These are phyloP conservation scores for Microctenopoma stevenorrisi DNA, from an alignment of 2,797 vertebrate species.

Conservation along the genomic window DNA sequence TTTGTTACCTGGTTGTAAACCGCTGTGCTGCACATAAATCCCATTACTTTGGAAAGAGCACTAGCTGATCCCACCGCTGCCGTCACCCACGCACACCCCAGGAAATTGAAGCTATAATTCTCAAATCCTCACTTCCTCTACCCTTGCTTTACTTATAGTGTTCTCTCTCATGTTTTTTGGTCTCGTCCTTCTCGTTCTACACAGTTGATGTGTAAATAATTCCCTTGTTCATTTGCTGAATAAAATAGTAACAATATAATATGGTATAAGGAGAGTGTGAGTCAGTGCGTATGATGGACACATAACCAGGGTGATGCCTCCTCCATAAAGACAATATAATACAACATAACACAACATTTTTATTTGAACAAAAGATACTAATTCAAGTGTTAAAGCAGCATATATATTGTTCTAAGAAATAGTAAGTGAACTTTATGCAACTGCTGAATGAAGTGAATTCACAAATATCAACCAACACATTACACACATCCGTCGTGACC, in stretches of 20 bases:
- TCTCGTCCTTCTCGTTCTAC: not conserved
- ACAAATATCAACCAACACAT: too few relatives aligned
- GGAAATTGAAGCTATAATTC: slow-evolving; percentile 86
- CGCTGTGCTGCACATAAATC: slow-evolving; percentile 79
- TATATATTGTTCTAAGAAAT: too few relatives aligned
- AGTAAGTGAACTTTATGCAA: too few relatives aligned
- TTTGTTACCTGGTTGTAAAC: slow-evolving; percentile 79
- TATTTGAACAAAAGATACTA: too few relatives aligned
- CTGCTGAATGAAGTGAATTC: too few relatives aligned
- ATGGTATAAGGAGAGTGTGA: too few relatives aligned
- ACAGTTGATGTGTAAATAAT: slow-evolving; percentile 9
- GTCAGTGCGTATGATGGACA: too few relatives aligned
- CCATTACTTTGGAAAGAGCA: slow-evolving; percentile 78
- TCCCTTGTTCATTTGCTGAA: slow-evolving; percentile 41
- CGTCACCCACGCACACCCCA: slow-evolving; percentile 67
- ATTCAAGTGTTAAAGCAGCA: too few relatives aligned
- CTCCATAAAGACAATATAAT: not conserved
- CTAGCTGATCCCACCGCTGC: slow-evolving; percentile 72
- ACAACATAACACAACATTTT: not conserved
- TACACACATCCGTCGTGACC: too few relatives aligned
- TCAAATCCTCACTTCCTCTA: slow-evolving; percentile 66
- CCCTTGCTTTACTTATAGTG: slow-evolving; percentile 34
- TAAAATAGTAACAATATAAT: slow-evolving; percentile 24
- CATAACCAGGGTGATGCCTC: not conserved
- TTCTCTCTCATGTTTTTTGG: slow-evolving; percentile 13